Percentiles rank a stretch among this genome's conserved stretches.
Evolutionary conservation across 2,888 invertebrate genomes (phyloP).

Genomic region (Limnephilus rhombicus): DNA sequence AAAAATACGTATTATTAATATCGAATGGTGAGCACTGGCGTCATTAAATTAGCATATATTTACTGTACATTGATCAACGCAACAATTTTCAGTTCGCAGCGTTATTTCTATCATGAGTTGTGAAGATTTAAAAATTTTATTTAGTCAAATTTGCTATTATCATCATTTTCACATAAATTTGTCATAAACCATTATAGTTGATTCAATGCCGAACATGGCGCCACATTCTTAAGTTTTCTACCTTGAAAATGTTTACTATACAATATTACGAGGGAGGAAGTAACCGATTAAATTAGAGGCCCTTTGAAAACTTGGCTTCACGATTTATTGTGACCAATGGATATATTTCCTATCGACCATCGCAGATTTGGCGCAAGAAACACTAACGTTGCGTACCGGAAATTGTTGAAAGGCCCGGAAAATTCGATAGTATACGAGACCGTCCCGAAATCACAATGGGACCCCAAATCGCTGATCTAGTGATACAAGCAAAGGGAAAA

Average conservation of each 20-base stretch:
- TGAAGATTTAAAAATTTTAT: neutral
- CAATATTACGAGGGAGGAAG: neutral
- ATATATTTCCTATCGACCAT: neutral
- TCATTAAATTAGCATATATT: no score
- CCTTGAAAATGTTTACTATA: neutral
- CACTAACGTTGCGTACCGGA: neutral
- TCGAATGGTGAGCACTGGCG: no score
- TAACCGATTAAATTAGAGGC: neutral
- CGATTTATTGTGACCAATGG: neutral
- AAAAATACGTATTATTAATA: no score
- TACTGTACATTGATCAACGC: no score
- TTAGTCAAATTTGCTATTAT: neutral
- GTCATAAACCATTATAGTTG: neutral
- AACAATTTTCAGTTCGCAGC: no score
- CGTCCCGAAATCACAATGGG: neutral
- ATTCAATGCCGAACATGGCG: neutral
- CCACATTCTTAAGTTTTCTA: neutral
- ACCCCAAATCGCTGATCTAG: neutral
- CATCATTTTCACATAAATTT: no score
- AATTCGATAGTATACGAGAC: conserved; percentile 8
- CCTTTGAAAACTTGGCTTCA: neutral
- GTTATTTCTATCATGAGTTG: neutral
- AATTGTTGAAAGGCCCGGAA: conserved; percentile 8
- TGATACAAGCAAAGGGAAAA: neutral
- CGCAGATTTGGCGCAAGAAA: conserved; percentile 40